These are phyloP conservation scores for Rhodeus uyekii DNA, from an alignment of 2,797 vertebrate species.

Conservation along the genomic window DNA sequence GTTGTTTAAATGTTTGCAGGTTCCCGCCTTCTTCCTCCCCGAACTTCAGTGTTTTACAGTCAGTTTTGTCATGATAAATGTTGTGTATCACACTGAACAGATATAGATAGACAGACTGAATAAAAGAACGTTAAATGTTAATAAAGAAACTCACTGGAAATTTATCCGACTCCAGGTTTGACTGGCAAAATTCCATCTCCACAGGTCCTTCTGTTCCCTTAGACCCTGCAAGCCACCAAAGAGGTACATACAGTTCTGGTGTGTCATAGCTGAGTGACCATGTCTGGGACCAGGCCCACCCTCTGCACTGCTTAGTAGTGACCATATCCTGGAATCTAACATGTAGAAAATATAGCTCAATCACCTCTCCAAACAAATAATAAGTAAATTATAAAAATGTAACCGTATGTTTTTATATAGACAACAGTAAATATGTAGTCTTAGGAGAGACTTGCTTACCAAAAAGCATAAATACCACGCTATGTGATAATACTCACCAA, in stretches of 20 bases:
- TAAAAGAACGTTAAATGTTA: not conserved
- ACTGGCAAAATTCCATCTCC: conserved; percentile 80
- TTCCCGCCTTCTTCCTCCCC: too few species aligned
- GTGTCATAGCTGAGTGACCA: conserved; percentile 78
- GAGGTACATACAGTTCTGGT: conserved; percentile 81
- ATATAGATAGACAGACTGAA: not conserved
- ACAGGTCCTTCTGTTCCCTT: conserved; percentile 85
- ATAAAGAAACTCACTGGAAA: conserved; percentile 71
- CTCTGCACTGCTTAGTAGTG: conserved; percentile 60
- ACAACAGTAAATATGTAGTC: not conserved
- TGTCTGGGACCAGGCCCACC: conserved; percentile 82
- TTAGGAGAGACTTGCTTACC: too few species aligned
- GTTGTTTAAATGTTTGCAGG: too few species aligned
- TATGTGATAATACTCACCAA: conserved; percentile 72
- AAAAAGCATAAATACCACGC: not conserved
- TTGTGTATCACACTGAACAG: too few species aligned
- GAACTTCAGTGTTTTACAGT: too few species aligned
- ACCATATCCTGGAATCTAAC: conserved; percentile 79
- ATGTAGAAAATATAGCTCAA: not conserved
- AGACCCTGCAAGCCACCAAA: conserved; percentile 83
- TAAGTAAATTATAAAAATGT: not conserved
- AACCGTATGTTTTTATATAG: not conserved
- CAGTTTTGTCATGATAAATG: too few species aligned
- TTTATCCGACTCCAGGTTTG: conserved; percentile 79
- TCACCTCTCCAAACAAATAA: too few species aligned